These are phyloP conservation scores for Therioaphis trifolii DNA, from an alignment of 2,888 invertebrate species.

Conservation along the genomic window DNA sequence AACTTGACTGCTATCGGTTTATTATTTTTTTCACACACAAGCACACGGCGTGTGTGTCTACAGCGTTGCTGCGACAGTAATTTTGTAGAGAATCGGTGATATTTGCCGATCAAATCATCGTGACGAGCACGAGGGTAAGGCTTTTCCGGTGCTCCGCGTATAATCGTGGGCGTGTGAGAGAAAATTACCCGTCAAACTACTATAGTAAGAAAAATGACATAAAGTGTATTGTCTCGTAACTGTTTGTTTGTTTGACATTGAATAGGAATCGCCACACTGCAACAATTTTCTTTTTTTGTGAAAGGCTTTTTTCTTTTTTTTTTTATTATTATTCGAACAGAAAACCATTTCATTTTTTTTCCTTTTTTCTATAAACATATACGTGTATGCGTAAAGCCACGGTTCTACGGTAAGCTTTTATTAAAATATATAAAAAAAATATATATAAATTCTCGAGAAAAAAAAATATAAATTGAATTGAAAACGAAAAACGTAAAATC, in stretches of 20 bases:
- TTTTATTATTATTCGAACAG: neutral
- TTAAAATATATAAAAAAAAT: too few relatives aligned
- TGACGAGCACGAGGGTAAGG: too few relatives aligned
- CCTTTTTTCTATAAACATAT: too few relatives aligned
- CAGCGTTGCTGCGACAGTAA: too few relatives aligned
- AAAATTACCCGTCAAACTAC: conserved; percentile 19
- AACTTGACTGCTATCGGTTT: too few relatives aligned
- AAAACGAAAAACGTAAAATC: neutral
- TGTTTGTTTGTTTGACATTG: neutral
- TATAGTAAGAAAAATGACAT: neutral
- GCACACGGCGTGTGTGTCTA: too few relatives aligned
- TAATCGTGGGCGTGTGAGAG: neutral
- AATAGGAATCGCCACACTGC: conserved; percentile 4
- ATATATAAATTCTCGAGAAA: too few relatives aligned
- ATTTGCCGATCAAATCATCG: neutral
- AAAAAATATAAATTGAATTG: neutral
- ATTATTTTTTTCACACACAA: too few relatives aligned
- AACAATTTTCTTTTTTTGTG: neutral
- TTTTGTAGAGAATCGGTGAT: too few relatives aligned
- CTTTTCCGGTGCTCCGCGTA: neutral
- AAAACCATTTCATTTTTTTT: too few relatives aligned
- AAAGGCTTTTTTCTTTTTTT: neutral
- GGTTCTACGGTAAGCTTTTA: too few relatives aligned
- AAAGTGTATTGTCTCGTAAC: neutral
- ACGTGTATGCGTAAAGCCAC: too few relatives aligned